A percentile compares a stretch with the other conserved stretches of the same genome.
Evolutionary conservation across 53 echinoderm and acorn worm genomes (phyloP).

Genomic region (Pentamera pediparva): DNA sequence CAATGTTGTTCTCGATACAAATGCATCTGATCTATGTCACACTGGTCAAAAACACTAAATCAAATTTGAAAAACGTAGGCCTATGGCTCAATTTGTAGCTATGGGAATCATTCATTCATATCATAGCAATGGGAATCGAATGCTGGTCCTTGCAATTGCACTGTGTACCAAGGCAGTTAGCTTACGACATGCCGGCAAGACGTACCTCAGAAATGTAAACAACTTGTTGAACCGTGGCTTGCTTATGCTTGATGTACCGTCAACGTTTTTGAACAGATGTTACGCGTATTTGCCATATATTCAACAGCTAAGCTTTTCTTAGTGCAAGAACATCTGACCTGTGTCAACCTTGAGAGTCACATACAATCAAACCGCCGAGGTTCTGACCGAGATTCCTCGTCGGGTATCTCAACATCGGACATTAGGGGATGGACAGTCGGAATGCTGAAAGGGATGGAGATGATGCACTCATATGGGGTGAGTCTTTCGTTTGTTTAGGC

Average conservation of each 20-base stretch:
- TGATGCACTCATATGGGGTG: slow-evolving; percentile 19
- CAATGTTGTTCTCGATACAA: too few relatives aligned
- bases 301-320: slow-evolving; percentile 2
- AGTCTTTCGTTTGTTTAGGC: too few relatives aligned
- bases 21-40: too few relatives aligned
- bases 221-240: background rate
- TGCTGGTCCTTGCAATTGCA: too few relatives aligned
- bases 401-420: background rate
- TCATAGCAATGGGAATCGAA: too few relatives aligned
- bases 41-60: too few relatives aligned
- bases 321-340: slow-evolving; percentile 13
- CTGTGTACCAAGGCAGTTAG: too few relatives aligned
- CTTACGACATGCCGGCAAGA: too few relatives aligned
- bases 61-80: too few relatives aligned
- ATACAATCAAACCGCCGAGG: background rate
- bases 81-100: too few relatives aligned
- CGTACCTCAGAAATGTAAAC: too few relatives aligned
- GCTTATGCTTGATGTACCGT: background rate
- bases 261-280: background rate
- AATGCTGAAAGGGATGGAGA: slow-evolving; percentile 22
- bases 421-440: background rate
- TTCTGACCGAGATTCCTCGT: background rate
- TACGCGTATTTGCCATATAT: background rate
- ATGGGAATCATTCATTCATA: too few relatives aligned
- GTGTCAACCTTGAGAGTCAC: background rate